Conservation (phyloP, 2,113 vertebrate genomes). For the Ondatra zibethicus region DNA sequence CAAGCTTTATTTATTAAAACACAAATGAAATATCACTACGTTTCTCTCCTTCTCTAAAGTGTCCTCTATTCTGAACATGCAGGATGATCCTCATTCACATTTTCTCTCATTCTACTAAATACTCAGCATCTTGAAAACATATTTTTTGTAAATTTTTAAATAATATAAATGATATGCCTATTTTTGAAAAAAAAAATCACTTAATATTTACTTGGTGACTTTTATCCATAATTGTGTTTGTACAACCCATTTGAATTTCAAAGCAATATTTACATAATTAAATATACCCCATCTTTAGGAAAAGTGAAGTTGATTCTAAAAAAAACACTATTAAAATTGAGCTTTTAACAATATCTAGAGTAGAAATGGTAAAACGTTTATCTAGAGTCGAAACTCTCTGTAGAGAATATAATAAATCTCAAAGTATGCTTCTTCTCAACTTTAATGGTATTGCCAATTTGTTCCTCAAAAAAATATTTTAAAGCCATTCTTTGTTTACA, state of each 20-base stretch:
- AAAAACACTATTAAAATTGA: background rate
- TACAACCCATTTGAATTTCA: constrained; percentile 24
- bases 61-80: background rate
- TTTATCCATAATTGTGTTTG: background rate
- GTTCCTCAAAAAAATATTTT: constrained; percentile 30
- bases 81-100: background rate
- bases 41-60: background rate
- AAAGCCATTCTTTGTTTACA: constrained; percentile 35
- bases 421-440: constrained; percentile 26
- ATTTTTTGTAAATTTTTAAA: background rate
- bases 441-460: constrained; percentile 20
- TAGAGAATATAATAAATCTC: constrained; percentile 31
- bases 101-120: background rate
- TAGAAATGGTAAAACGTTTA: background rate
- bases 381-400: background rate
- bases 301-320: background rate
- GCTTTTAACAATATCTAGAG: background rate
- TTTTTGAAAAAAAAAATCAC: background rate
- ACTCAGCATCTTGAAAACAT: background rate
- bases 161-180: background rate
- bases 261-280: background rate
- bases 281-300: background rate
- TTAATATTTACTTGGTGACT: background rate
- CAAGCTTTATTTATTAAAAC: too few relatives aligned
- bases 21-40: too few relatives aligned